Percentiles rank a stretch among this genome's conserved stretches.
Conservation (phyloP, 2,797 vertebrate genomes). For the Micromesistius poutassou region DNA sequence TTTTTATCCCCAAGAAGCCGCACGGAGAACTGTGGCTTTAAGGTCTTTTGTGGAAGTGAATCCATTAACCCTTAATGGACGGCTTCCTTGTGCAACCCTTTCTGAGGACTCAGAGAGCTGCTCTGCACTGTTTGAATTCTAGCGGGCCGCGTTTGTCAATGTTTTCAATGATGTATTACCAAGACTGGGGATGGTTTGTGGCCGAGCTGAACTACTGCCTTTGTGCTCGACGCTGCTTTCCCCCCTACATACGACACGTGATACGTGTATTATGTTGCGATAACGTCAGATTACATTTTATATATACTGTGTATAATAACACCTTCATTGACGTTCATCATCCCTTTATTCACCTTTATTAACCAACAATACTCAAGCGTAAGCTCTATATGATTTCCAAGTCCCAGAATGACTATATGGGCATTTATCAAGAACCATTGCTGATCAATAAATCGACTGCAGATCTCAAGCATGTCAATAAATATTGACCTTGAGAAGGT, state of each 20-base stretch:
- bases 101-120: conserved; percentile 49
- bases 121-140: conserved; percentile 44
- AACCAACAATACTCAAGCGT: background rate
- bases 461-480: too few relatives aligned
- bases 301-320: background rate
- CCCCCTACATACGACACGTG: background rate
- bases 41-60: conserved; percentile 77
- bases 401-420: background rate
- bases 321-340: background rate
- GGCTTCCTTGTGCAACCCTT: conserved; percentile 55
- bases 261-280: background rate
- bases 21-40: conserved; percentile 73
- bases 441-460: too few relatives aligned
- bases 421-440: too few relatives aligned
- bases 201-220: conserved; percentile 49
- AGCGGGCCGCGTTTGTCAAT: conserved; percentile 36
- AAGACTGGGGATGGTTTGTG: conserved; percentile 35
- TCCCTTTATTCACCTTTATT: background rate
- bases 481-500: too few relatives aligned
- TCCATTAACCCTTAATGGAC: conserved; percentile 78
- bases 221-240: conserved; percentile 44
- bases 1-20: conserved; percentile 73
- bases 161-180: conserved; percentile 22
- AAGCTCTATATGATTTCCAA: background rate
- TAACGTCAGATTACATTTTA: background rate